A percentile compares a stretch with the other conserved stretches of the same genome.
Evolutionary conservation across 2,113 vertebrate species (phyloP).

Genomic region (Coracopsis vasa): DNA sequence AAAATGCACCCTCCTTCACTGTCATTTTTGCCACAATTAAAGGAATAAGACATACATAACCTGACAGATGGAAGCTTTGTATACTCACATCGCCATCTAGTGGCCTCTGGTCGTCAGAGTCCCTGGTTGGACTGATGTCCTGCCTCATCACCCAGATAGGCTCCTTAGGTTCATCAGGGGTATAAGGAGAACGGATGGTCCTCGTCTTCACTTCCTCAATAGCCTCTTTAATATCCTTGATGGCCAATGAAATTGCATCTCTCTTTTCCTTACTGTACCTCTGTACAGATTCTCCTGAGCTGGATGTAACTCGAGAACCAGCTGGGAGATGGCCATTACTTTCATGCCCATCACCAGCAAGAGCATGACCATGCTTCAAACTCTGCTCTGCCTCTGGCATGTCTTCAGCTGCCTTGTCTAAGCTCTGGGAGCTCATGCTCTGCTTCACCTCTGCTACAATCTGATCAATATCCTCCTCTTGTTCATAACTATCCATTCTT

Average conservation of each 20-base stretch:
- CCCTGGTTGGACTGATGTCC: conserved; percentile 91
- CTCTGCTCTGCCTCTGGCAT: conserved; percentile 81
- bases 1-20: not conserved
- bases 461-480: conserved; percentile 90
- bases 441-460: conserved; percentile 87
- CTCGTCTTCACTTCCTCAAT: conserved; percentile 98
- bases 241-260: conserved; percentile 93
- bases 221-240: conserved; percentile 97
- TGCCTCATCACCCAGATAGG: conserved; percentile 98
- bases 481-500: conserved; percentile 90
- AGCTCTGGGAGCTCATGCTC: conserved; percentile 86
- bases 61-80: not conserved
- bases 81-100: conserved; percentile 89
- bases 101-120: conserved; percentile 85
- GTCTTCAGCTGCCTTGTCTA: conserved; percentile 76
- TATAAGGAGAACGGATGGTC: conserved; percentile 95
- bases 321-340: conserved; percentile 54
- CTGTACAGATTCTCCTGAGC: conserved; percentile 72
- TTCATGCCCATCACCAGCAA: conserved; percentile 42
- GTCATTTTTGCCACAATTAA: not conserved
- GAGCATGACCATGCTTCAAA: conserved; percentile 57
- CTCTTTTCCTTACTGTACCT: conserved; percentile 88
- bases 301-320: conserved; percentile 41
- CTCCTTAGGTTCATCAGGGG: conserved; percentile 95
- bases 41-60: not conserved